Base-by-base conservation (phyloP, 2,888 invertebrate genomes). In the Theretra japonica region DNA sequence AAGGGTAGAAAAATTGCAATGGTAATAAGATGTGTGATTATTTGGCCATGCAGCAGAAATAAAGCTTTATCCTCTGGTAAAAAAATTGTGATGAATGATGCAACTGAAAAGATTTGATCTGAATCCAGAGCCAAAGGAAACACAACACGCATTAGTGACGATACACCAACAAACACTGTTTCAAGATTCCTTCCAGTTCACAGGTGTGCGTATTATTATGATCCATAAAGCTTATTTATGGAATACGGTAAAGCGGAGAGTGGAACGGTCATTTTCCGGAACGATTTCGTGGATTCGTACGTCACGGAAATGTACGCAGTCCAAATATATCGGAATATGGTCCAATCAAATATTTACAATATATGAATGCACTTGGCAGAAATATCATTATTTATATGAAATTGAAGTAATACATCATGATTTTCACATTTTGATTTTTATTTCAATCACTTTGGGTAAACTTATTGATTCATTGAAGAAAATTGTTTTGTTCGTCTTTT, bases 121-220 rank as follows among this genome's bases (percentile, higher is more conserved):
- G 19, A 30, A 30, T 60, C 19, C 8, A 2, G 30, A 33, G 30
- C 11, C 60, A 41, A 19, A 53, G 23, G 23, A 25, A 65, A 62
- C 33, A 8, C 21, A 33, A 48, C 23, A 41, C 11, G 41, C 11
- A 15, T 15, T 6, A 41, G 23, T 65, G 65, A 23, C 48, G 65
- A 65, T 17, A 23, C 23, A 65, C 21, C 62, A 59, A 8, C 60
- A 65, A 23, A 65, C 19, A 21, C 41, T 17, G 41, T 65, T 65
- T 48, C 23, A 21, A 48, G n/a, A 65, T 65, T 48, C 65, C 65
- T 48, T 11, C 0, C 23, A 48, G 65, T 65, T 23, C 41, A 23
- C 41, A 48, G 23, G 21, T 23, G 65, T 48, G 65, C 65, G 41
- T 62, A 68, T 59, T 70, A 70, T 60, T 50, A 48, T 58, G 58